A percentile compares a stretch with the other conserved stretches of the same genome.
phyloP scores from a whole-genome alignment of 2,888 invertebrate genomes.

The Ametastegia equiseti region DNA sequence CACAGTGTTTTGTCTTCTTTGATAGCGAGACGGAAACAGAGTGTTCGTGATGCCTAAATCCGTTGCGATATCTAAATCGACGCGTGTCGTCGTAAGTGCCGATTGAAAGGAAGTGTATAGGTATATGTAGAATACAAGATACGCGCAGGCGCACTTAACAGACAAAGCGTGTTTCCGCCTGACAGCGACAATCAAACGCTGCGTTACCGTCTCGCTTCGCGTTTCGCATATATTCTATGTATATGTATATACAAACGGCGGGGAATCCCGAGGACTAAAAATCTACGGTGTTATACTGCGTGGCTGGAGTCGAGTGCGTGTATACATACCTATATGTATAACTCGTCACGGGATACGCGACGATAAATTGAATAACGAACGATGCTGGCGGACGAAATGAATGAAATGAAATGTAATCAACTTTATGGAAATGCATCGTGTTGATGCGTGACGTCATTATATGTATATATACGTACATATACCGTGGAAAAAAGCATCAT shows the following conservation, averaged over 20 bases:
- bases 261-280: not conserved
- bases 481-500: not conserved
- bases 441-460: constrained; percentile 34
- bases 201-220: not conserved
- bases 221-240: not conserved
- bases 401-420: too few relatives aligned
- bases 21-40: too few relatives aligned
- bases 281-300: not conserved
- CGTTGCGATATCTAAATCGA: too few relatives aligned
- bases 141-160: not conserved
- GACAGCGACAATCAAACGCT: not conserved
- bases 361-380: constrained; percentile 4
- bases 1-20: too few relatives aligned
- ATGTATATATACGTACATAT: too few relatives aligned
- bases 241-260: not conserved
- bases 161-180: not conserved
- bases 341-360: not conserved
- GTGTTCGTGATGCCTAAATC: too few relatives aligned
- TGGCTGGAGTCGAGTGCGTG: not conserved
- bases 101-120: too few relatives aligned
- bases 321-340: not conserved
- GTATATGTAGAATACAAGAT: too few relatives aligned
- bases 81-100: too few relatives aligned
- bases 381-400: not conserved
- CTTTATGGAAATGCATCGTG: not conserved